phyloP scores from a whole-genome alignment of 2,113 vertebrate genomes.

The Kryptolebias marmoratus region DNA sequence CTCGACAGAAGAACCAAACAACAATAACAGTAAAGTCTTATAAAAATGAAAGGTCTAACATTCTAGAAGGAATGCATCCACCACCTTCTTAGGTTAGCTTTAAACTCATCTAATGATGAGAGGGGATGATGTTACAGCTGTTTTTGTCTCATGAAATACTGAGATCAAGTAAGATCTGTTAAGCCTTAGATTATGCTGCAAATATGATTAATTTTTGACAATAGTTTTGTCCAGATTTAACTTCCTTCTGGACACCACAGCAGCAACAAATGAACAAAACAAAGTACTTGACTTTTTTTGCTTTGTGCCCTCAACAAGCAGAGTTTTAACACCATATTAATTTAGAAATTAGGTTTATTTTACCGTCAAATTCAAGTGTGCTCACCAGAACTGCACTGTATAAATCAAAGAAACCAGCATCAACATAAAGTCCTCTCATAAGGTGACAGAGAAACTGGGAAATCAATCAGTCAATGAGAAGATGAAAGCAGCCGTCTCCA shows the following conservation, averaged over 20 bases:
- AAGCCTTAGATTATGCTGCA: conserved; percentile 2
- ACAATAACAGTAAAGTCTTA: conserved; percentile 36
- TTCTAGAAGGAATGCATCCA: no score
- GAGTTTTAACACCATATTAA: conserved; percentile 29
- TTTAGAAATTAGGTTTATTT: conserved; percentile 46
- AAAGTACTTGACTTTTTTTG: conserved; percentile 30
- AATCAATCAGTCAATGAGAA: conserved; percentile 62
- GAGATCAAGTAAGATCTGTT: no score
- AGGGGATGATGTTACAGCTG: no score
- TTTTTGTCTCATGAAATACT: no score
- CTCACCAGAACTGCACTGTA: conserved; percentile 20
- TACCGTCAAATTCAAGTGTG: conserved; percentile 28
- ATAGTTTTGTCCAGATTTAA: conserved; percentile 15
- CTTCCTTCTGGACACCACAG: conserved; percentile 7
- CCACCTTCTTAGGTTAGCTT: no score
- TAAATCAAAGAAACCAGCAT: conserved; percentile 55
- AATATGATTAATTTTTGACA: conserved; percentile 7
- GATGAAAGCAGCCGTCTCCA: conserved; percentile 54
- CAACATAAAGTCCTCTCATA: conserved; percentile 31
- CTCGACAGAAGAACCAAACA: conserved; percentile 44
- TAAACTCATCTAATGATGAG: no score
- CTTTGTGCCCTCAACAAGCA: conserved; percentile 6
- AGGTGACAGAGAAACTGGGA: conserved; percentile 31
- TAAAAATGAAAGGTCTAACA: neutral
- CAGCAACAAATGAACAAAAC: conserved; percentile 41